Conservation (phyloP, 2,888 invertebrate genomes). For the Drosophila acutilabella region DNA sequence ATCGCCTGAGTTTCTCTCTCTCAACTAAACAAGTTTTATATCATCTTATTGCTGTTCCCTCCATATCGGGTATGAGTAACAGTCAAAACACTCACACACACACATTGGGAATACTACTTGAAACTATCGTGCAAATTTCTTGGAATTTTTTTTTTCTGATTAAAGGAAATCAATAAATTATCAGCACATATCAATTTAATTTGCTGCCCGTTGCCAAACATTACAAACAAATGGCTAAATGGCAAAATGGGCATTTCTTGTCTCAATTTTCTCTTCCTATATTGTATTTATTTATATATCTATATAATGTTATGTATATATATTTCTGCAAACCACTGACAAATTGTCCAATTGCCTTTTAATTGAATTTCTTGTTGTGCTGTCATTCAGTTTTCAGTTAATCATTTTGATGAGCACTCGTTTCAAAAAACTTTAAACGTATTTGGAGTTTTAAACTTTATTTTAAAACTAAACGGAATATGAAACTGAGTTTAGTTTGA, state of each 20-base stretch:
- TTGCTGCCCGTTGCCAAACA: slow-evolving; percentile 25
- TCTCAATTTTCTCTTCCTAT: background rate
- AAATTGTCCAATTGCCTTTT: too few species aligned
- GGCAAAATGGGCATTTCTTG: slow-evolving; percentile 50
- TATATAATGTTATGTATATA: background rate
- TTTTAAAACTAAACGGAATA: too few species aligned
- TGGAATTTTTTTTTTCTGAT: slow-evolving; percentile 61
- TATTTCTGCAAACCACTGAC: too few species aligned
- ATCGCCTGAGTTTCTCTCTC: slow-evolving; percentile 25
- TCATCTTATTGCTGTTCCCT: slow-evolving; percentile 47
- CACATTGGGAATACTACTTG: slow-evolving; percentile 24
- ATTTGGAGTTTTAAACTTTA: background rate
- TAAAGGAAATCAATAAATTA: slow-evolving; percentile 73
- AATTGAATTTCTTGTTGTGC: too few species aligned
- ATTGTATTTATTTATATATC: background rate
- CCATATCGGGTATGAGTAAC: slow-evolving; percentile 41
- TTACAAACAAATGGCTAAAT: slow-evolving; percentile 32
- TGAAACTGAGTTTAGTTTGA: background rate
- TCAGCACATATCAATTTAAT: slow-evolving; percentile 66
- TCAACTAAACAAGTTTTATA: slow-evolving; percentile 65
- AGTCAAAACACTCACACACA: background rate
- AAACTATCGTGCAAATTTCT: slow-evolving; percentile 62
- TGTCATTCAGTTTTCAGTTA: slow-evolving; percentile 9
- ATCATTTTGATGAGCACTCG: slow-evolving; percentile 23
- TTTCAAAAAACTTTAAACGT: slow-evolving; percentile 13